A percentile compares a stretch with the other conserved stretches of the same genome.
Conservation (phyloP, 2,113 vertebrate species). For the Origma solitaria region DNA sequence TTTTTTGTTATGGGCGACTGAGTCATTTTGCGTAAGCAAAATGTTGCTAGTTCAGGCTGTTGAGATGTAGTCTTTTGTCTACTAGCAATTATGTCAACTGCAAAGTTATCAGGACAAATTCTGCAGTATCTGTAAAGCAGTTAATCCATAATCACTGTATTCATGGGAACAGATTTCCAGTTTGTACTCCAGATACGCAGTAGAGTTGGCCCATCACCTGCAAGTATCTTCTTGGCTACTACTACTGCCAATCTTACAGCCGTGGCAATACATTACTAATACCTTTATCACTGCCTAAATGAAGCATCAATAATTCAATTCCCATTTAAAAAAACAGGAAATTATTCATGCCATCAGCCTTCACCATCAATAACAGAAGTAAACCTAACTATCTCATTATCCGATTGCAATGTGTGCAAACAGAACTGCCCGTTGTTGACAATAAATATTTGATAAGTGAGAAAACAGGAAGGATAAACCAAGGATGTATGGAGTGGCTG, state of each 20-base stretch:
- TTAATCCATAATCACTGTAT: neutral
- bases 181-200: neutral
- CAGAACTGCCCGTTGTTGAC: constrained; percentile 77
- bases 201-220: neutral
- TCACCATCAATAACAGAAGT: constrained; percentile 71
- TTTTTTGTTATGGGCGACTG: neutral
- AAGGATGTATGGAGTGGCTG: constrained; percentile 61
- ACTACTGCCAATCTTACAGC: neutral
- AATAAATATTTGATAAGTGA: constrained; percentile 79
- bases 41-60: neutral
- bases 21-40: neutral
- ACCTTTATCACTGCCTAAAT: constrained; percentile 72
- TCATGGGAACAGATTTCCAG: neutral
- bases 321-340: constrained; percentile 74
- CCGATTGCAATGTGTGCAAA: constrained; percentile 77
- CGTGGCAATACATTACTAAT: constrained; percentile 40
- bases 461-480: constrained; percentile 73
- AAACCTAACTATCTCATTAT: constrained; percentile 77
- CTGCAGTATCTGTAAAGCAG: neutral
- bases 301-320: constrained; percentile 80
- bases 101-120: neutral
- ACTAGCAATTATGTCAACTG: neutral
- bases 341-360: constrained; percentile 76
- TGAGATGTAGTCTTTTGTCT: neutral
- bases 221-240: neutral